These are phyloP conservation scores for Benitochromis conjunctus DNA, from an alignment of 2,113 vertebrate genomes.

Conservation along the genomic window DNA sequence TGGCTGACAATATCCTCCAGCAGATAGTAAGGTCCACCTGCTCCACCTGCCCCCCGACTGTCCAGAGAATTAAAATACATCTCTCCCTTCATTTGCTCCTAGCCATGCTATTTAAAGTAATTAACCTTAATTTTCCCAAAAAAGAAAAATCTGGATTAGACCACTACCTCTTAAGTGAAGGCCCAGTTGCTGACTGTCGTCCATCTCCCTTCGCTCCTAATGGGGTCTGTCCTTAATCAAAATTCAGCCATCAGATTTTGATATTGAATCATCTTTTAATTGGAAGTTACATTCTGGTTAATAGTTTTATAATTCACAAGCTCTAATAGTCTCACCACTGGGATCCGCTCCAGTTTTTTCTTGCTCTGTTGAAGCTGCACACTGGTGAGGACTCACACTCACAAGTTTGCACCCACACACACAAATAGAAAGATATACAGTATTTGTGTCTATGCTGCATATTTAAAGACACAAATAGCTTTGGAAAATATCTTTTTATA, in stretches of 20 bases:
- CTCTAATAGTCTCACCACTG: constrained; percentile 97
- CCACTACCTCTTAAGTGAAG: constrained; percentile 91
- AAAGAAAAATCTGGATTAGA: constrained; percentile 91
- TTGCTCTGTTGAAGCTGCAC: constrained; percentile 65
- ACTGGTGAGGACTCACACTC: constrained; percentile 20
- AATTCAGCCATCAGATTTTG: constrained; percentile 99
- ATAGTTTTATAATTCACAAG: constrained; percentile 99
- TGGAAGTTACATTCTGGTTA: constrained; percentile 99
- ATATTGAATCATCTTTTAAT: constrained; percentile 99
- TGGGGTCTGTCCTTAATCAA: constrained; percentile 99
- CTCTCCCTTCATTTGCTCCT: constrained; percentile 80
- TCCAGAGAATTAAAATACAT: constrained; percentile 84
- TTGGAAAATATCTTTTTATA: not conserved
- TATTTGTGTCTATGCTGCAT: not conserved
- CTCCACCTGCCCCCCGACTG: constrained; percentile 77
- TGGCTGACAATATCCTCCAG: constrained; percentile 47
- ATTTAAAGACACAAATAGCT: not conserved
- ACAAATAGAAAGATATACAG: not conserved
- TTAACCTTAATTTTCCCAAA: constrained; percentile 98
- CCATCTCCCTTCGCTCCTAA: constrained; percentile 94
- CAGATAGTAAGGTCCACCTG: constrained; percentile 71
- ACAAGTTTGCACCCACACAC: not conserved
- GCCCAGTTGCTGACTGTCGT: constrained; percentile 78
- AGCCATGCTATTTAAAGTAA: constrained; percentile 98
- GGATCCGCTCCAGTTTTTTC: constrained; percentile 94